Evolutionary conservation across 1,140 invertebrate species (phyloP), one percentile per base, ranked within the genome.

Genomic region (Mya arenaria): DNA sequence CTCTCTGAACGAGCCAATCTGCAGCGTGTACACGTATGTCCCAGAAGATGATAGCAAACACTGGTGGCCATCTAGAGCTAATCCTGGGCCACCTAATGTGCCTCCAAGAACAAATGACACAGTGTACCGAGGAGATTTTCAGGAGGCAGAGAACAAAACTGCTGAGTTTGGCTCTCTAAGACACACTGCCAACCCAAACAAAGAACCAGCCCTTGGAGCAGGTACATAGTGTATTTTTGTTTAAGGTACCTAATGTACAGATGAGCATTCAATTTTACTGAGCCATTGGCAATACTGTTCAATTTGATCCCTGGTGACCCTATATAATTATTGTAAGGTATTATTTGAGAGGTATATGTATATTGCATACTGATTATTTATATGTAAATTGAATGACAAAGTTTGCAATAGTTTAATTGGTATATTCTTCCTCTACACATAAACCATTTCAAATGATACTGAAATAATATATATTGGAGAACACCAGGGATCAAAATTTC

Each of bases 1-100:
- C 39, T 62, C 89, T 4, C 72, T 91, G 36, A 91, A 91, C 86
- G 90, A 91, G 81, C 91, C 91, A n/a, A 81, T 92, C 23, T 90
- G 90, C 78, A 87, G 84, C 84, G 90, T 92, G 0, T 84, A 84
- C 77, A 91, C 91, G n/a, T 62, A 77, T 17, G 41, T 71, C 30
- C 84, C 87, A 58, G 84, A 85, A 19, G 56, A 82, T 62, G 87
- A 89, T 62, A 87, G 90, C 63, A 17, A 78, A n/a, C 62, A 79
- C 13, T 90, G 89, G 89, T 90, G 89, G 89, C 89, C 88, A 39
- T 77, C 86, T 56, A 63, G 89, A 39, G 72, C 85, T 39, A 87
- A 86, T 28, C 65, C 84, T 74, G 89, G 88, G 58, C 82, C 85
- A 17, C 81, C 89, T 15, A 30, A 85, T 8, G 63, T 82, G 17